Evolutionary conservation across 2,797 vertebrate genomes (phyloP), one percentile per base, ranked within the genome.

Genomic region (Helostoma temminkii): DNA sequence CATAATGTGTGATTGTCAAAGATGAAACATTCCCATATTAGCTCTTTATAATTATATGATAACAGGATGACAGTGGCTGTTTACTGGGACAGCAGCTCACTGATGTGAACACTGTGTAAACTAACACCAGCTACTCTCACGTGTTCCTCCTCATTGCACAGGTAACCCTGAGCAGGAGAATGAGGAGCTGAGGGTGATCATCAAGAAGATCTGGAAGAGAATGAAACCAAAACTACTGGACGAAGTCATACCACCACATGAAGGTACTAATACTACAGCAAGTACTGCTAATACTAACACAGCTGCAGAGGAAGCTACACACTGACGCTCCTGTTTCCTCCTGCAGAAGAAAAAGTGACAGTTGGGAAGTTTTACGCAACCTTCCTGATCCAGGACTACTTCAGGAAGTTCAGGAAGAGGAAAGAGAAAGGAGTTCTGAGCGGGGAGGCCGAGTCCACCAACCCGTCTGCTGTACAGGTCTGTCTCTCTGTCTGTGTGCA

Each of bases 171-270:
- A 98, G 14, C 95, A 96, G 83, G 95, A 96, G 82, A 99, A 99
- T 0, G 97, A 99, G 84, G 98, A 99, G 85, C 92, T 99, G 74
- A 92, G 96, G 87, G 85, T 81, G 41, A 98, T 99, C 71, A 98
- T 99, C 61, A 99, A 96, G 90, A 99, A 98, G 88, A 98, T 99
- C 87, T 99, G 98, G 98, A 99, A 99, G 85, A 91, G 96, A 67
- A 99, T 97, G 0, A 99, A 97, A 84, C 96, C 97, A 80, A 99
- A 99, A 79, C 95, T 98, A 0, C 88, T 99, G 80, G 97, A 99
- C 57, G 97, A 99, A 85, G 96, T 99, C 30, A 97, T 99, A 50
- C 98, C 98, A 4, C 96, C 96, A 0, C 96, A 97, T 46, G 95
- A 97, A 95, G 97, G 98, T 96, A 88, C 19, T 10, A 30, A 11